phyloP scores from a whole-genome alignment of 1,140 invertebrate genomes.

The Ceratina australensis region DNA sequence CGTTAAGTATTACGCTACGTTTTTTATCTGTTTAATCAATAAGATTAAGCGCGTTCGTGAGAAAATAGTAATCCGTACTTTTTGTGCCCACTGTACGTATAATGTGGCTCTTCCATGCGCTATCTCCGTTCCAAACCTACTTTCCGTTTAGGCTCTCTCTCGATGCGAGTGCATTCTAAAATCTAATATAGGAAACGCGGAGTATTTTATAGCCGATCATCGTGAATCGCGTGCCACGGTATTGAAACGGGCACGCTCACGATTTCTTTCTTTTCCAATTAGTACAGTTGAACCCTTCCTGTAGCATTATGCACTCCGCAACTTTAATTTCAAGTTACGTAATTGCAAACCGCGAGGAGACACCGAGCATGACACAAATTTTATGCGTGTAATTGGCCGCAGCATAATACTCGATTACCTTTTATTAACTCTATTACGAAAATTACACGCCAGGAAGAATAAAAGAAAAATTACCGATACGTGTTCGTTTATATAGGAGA shows the following conservation, averaged over 20 bases:
- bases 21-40: too few relatives aligned
- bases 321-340: conserved; percentile 22
- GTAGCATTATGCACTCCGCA: background rate
- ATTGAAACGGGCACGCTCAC: background rate
- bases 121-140: conserved; percentile 28
- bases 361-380: background rate
- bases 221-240: conserved; percentile 1
- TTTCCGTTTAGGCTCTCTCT: background rate
- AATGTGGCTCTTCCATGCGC: conserved; percentile 17
- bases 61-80: too few relatives aligned
- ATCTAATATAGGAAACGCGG: background rate
- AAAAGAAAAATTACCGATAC: background rate
- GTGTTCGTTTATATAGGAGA: too few relatives aligned
- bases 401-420: background rate
- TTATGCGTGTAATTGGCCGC: background rate
- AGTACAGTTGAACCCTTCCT: background rate
- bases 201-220: conserved; percentile 4
- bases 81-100: background rate
- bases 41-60: too few relatives aligned
- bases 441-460: background rate
- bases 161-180: conserved; percentile 16
- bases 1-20: background rate
- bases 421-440: background rate
- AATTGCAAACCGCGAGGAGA: conserved; percentile 11
- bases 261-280: background rate